Conservation (phyloP, 2,113 vertebrate genomes). For the Planiliza haematocheilus region DNA sequence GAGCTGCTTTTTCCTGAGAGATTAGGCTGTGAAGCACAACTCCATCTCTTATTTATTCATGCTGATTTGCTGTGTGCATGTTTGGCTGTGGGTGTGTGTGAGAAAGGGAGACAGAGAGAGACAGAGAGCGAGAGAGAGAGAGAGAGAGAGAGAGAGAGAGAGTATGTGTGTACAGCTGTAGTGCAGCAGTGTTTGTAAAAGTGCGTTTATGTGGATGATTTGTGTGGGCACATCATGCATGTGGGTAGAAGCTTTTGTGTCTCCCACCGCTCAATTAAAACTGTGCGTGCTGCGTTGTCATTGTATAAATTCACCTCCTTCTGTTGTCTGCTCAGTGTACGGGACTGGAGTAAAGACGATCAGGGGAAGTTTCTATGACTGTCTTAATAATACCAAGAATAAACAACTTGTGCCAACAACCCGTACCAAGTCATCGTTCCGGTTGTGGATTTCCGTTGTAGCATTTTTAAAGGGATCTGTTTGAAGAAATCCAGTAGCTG, state of each 20-base stretch:
- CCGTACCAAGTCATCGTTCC: neutral
- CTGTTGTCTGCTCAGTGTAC: conserved; percentile 4
- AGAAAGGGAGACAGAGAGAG: neutral
- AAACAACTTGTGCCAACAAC: neutral
- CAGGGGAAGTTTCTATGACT: conserved; percentile 13
- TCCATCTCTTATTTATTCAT: conserved; percentile 75
- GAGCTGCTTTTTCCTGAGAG: conserved; percentile 60
- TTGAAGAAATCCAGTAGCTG: no score
- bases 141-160: neutral
- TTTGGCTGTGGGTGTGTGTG: conserved; percentile 35
- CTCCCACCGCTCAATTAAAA: conserved; percentile 8
- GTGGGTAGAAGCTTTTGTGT: conserved; percentile 13
- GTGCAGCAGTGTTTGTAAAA: conserved; percentile 8
- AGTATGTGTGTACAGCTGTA: conserved; percentile 15
- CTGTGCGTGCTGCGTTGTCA: conserved; percentile 3
- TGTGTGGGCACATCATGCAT: conserved; percentile 13
- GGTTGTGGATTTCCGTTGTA: neutral
- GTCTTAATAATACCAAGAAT: neutral
- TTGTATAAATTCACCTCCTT: conserved; percentile 3
- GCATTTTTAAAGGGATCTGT: no score
- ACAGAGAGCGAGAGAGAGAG: neutral
- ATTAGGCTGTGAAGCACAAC: conserved; percentile 74
- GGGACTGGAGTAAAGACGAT: neutral
- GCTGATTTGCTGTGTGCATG: conserved; percentile 68
- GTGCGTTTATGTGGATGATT: conserved; percentile 26